Percentiles rank a stretch among this genome's conserved stretches.
Conservation (phyloP, 2,797 vertebrate species). For the Coccyzus lansbergi region DNA sequence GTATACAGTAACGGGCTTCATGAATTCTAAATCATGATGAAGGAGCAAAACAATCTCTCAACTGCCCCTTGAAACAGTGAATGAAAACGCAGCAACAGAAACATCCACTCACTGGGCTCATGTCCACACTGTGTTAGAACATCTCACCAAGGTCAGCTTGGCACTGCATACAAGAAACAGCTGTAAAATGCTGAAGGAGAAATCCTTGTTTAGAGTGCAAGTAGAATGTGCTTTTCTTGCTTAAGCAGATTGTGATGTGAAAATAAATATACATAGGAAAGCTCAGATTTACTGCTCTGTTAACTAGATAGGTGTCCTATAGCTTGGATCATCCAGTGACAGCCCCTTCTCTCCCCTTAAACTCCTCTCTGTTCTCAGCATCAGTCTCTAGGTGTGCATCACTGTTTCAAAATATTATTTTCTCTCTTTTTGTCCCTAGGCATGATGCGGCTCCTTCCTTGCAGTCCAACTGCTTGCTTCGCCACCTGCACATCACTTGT, state of each 20-base stretch:
- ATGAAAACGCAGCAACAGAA: conserved; percentile 28
- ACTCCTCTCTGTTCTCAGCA: conserved; percentile 19
- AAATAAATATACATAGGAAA: conserved; percentile 76
- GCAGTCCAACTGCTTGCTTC: background rate
- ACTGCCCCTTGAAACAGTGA: conserved; percentile 39
- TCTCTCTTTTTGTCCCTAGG: background rate
- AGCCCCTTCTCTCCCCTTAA: background rate
- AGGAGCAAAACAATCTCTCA: conserved; percentile 45
- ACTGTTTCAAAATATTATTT: background rate
- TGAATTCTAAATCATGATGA: conserved; percentile 44
- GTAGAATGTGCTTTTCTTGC: conserved; percentile 79
- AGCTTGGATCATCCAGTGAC: conserved; percentile 66
- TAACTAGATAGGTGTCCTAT: conserved; percentile 76
- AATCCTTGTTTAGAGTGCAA: conserved; percentile 76
- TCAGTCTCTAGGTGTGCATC: background rate
- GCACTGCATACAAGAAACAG: conserved; percentile 51
- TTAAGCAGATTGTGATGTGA: conserved; percentile 78
- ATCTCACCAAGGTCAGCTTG: conserved; percentile 56
- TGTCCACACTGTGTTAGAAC: conserved; percentile 42
- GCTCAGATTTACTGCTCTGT: conserved; percentile 64
- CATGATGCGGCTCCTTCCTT: background rate
- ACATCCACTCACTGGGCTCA: conserved; percentile 10
- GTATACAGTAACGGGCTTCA: background rate
- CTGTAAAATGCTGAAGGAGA: conserved; percentile 66
- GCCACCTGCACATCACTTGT: background rate